A percentile compares a stretch with the other conserved stretches of the same genome.
These are phyloP conservation scores for Chanos chanos DNA, from an alignment of 2,797 vertebrate genomes.

Conservation along the genomic window DNA sequence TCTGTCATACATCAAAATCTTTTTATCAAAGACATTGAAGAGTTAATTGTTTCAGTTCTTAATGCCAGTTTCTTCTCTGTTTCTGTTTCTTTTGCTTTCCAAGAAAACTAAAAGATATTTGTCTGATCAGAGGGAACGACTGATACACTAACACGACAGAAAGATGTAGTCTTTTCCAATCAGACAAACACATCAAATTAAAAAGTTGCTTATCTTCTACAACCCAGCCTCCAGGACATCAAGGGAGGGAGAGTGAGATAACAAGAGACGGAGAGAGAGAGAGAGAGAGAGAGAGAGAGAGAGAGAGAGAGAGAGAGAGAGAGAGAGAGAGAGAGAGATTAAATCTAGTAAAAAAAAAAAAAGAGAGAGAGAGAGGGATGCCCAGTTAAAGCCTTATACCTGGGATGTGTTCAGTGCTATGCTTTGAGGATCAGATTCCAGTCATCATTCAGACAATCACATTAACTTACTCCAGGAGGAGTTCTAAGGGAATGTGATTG, in stretches of 20 bases:
- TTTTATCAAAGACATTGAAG: conserved; percentile 6
- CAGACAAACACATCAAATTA: neutral
- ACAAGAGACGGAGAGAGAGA: neutral
- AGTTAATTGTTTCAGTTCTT: conserved; percentile 9
- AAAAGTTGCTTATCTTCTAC: too few relatives aligned
- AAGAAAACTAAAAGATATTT: conserved; percentile 7
- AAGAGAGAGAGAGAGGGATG: neutral
- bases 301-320: conserved; percentile 11
- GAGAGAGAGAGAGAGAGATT: conserved; percentile 5
- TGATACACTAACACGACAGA: neutral
- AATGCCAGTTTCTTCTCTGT: neutral
- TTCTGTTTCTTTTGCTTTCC: too few relatives aligned
- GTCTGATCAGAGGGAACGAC: conserved; percentile 8
- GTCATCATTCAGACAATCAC: too few relatives aligned
- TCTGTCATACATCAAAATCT: conserved; percentile 25
- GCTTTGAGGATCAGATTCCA: too few relatives aligned
- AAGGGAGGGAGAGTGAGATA: neutral
- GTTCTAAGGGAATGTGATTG: too few relatives aligned
- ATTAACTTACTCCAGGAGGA: too few relatives aligned
- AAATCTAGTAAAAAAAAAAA: neutral
- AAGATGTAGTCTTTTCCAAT: neutral
- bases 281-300: conserved; percentile 2
- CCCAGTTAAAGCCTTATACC: too few relatives aligned
- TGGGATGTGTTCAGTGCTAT: too few relatives aligned
- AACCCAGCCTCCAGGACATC: too few relatives aligned